Evolutionary conservation across 2,888 invertebrate genomes (phyloP), one percentile per base, ranked within the genome.

Genomic region (Drosophila mercatorum): DNA sequence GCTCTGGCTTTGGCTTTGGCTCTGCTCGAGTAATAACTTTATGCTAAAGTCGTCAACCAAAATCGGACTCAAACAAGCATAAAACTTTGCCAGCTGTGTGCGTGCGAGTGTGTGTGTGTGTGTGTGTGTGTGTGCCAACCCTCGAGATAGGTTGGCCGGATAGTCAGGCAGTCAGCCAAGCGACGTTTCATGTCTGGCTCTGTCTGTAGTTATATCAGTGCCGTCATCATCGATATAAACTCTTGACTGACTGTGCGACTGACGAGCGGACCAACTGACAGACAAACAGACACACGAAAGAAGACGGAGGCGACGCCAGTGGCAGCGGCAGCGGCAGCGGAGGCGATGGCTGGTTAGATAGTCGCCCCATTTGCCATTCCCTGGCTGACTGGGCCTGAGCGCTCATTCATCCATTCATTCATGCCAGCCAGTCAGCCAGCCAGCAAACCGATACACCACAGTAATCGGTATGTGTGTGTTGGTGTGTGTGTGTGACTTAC

Each of bases 371-470:
- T 76, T 76, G 69, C 66, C 66, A 70, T 57, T 66, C 75, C 57
- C 77, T 34, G 51, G 34, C 51, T 65, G 40, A 12, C 70, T 67
- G 43, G 66, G 65, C 74, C 85, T 80, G 72, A 69, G 72, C 80
- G 72, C 82, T 89, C 87, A 87, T 80, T 87, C 87, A 87, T 81
- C 89, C 89, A 89, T 88, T 89, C 82, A 87, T 89, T 89, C 87
- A 84, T 88, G 84, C 82, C 81, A 84, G 47, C 56, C 59, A 59
- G 69, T 55, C 49, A 49, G 49, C 31, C 80, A 74, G 72, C 67
- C 80, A 73, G 78, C 81, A 81, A 79, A 79, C 81, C 81, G 69
- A 81, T 78, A 72, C 81, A 81, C 81, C 68, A 72, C 71, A 63
- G 68, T 72, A 72, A 75, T 78, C 75, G 78, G 55, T 57, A 31